phyloP scores from a whole-genome alignment of 2,888 invertebrate genomes.

The Nemoura dubitans region DNA sequence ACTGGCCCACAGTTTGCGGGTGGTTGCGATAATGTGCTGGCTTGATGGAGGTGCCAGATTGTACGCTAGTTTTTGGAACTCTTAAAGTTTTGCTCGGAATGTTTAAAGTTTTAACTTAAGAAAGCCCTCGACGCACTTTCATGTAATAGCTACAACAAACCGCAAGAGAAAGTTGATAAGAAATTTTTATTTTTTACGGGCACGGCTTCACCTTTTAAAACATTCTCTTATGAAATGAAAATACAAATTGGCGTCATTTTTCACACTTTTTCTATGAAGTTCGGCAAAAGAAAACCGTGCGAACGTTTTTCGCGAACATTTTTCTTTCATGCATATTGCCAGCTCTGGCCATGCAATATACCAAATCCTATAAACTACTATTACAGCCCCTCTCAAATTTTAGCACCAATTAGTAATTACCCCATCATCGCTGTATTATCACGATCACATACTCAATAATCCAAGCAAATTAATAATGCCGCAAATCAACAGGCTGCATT shows the following conservation, averaged over 20 bases:
- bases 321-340: too few relatives aligned
- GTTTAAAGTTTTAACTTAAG: neutral
- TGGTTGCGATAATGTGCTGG: neutral
- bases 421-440: neutral
- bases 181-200: neutral
- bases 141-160: neutral
- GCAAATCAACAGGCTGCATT: neutral
- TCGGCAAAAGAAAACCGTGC: too few relatives aligned
- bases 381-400: neutral
- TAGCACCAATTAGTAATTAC: neutral
- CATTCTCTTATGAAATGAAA: neutral
- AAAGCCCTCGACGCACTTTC: neutral
- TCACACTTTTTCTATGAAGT: too few relatives aligned
- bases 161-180: neutral
- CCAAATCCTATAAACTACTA: too few relatives aligned
- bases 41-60: neutral
- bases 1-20: neutral
- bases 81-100: neutral
- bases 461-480: neutral
- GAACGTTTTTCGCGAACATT: too few relatives aligned
- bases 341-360: too few relatives aligned
- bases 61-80: neutral
- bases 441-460: neutral
- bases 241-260: too few relatives aligned
- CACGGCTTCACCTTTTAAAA: neutral